Base-by-base conservation (phyloP, 2,797 vertebrate genomes). In the Acipenser oxyrinchus region DNA sequence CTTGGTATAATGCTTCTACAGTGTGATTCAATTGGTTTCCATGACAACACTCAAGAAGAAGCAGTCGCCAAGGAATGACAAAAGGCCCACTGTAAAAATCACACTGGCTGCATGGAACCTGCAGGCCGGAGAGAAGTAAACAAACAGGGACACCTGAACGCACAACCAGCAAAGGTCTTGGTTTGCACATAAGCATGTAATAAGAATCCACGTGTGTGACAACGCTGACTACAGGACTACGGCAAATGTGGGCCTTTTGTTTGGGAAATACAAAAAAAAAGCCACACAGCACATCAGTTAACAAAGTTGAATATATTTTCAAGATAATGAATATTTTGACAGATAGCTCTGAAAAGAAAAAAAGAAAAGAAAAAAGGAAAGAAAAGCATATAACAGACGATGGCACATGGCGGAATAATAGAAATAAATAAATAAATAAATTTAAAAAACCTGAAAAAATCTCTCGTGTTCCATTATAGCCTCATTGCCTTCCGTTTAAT, bases 1-100 rank as follows among this genome's bases (percentile, higher is more conserved):
- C 77, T 77, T 2, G 72, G 73, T 73, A 79, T 64, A 66, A 74
- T 53, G 70, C 70, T 8, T 53, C 55, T 50, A 5, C 6, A 62
- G 11, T 69, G 8, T 3, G 52, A 50, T 64, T 37, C 23, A 37
- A 2, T 37, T 37, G 23, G 23, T 37, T 37, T 37, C 11, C 18
- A 58, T 58, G 55, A 37, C 23, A 37, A 37, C 2, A 37, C 23
- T 37, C 23, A 37, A 37, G 23, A 37, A 37, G 13, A 6, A 58
- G 12, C 55, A 58, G 12, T 58, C 9, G 4, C 1, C 52, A 49
- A 2, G 51, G 53, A 37, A 23, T 53, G n/a, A 57, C 37, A 13
- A 13, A 49, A 13, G 6, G 55, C 51, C 1, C 6, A 7, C 55
- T 11, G 55, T 4, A 58, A 58, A 58, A 58, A 10, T 58, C 12